Evolutionary conservation across 2,888 invertebrate genomes (phyloP).

Genomic region (Creontiades dilutus): DNA sequence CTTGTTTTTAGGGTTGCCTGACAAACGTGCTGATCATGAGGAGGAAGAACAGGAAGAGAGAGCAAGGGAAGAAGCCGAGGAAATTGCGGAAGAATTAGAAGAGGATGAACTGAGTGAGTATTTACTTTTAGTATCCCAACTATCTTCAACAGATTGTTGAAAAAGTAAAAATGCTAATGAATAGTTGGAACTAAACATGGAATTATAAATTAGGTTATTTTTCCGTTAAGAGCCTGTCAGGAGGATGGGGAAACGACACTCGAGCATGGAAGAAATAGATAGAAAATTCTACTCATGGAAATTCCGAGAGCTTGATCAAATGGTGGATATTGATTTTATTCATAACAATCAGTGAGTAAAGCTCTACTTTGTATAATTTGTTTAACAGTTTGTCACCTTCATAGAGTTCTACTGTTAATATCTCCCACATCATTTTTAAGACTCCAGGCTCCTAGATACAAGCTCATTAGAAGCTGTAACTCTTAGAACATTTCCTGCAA

Average conservation of each 20-base stretch:
- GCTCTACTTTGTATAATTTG: neutral
- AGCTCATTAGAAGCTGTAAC: too few species aligned
- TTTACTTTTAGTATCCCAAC: neutral
- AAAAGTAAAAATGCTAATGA: neutral
- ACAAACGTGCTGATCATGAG: neutral
- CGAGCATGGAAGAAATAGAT: constrained; percentile 61
- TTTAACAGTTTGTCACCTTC: too few species aligned
- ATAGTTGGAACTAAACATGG: too few species aligned
- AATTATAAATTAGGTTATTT: neutral
- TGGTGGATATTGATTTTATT: constrained; percentile 67
- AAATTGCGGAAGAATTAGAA: constrained; percentile 8
- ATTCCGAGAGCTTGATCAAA: constrained; percentile 67
- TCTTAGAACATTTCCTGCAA: too few species aligned
- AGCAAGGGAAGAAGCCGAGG: constrained; percentile 40
- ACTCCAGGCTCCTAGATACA: too few species aligned
- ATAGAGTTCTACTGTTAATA: too few species aligned
- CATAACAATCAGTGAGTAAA: constrained; percentile 35
- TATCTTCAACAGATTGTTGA: neutral
- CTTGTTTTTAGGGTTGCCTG: neutral
- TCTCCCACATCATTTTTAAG: too few species aligned
- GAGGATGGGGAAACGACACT: constrained; percentile 9
- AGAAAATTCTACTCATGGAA: constrained; percentile 44
- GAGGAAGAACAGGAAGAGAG: neutral
- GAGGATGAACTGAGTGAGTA: neutral
- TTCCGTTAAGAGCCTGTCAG: neutral